Evolutionary conservation across 2,888 invertebrate genomes (phyloP).

Genomic region (Clunio marinus): DNA sequence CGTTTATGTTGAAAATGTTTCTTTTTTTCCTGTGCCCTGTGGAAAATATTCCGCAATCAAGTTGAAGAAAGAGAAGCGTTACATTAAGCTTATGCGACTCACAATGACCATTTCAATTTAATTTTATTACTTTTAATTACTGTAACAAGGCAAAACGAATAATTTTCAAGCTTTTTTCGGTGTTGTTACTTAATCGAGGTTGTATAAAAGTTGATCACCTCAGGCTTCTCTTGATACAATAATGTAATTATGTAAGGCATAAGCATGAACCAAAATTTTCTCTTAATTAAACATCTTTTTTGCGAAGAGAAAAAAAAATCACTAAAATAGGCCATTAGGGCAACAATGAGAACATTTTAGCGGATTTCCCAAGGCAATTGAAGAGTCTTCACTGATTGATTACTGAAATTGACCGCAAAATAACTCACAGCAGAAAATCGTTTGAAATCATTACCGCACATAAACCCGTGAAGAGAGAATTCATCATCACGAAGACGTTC

Average conservation of each 20-base stretch:
- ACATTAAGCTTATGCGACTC: neutral
- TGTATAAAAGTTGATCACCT: neutral
- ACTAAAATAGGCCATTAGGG: neutral
- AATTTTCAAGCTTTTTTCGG: neutral
- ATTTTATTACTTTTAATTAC: slow-evolving; percentile 37
- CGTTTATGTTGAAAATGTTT: neutral
- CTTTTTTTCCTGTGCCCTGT: neutral
- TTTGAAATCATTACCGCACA: too few species aligned
- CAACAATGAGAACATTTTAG: neutral
- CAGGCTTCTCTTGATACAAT: neutral
- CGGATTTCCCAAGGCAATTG: neutral
- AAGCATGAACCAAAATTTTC: slow-evolving; percentile 2
- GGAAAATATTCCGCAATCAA: neutral
- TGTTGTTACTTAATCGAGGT: neutral
- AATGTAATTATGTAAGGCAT: neutral
- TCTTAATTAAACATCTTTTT: neutral
- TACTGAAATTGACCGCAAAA: slow-evolving; percentile 13
- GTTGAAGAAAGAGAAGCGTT: neutral
- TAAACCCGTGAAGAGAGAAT: neutral
- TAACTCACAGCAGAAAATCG: neutral
- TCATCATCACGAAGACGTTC: neutral
- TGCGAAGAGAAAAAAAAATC: too few species aligned
- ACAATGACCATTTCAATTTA: slow-evolving; percentile 1
- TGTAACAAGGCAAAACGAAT: neutral
- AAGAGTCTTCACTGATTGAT: slow-evolving; percentile 16